Evolutionary conservation across 2,113 vertebrate species (phyloP), one percentile per base, ranked within the genome.

Genomic region (Nestor notabilis): DNA sequence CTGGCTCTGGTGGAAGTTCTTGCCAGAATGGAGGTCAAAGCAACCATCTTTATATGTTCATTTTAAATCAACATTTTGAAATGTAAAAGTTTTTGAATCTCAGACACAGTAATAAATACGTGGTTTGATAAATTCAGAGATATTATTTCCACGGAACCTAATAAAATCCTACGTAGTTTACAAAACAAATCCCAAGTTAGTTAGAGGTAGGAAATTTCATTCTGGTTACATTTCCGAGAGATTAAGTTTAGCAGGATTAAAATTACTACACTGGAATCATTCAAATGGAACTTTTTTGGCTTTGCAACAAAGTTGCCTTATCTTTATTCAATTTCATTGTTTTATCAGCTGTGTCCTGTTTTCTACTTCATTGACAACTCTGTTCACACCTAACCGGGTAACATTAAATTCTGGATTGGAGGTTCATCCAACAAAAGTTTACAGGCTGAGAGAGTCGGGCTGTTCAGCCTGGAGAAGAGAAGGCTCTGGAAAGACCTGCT

Each of bases 331-430:
- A 87, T 88, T 81, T 85, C n/a, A 76, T 18, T 96, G 81, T 98
- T 97, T 97, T 92, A 92, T 97, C 97, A 98, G 91, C 95, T 96
- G 93, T 82, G 92, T 97, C 97, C 97, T 98, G 96, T 95, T 98
- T 97, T 96, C 93, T 97, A 81, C 96, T 95, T 95, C 90, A 89
- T 86, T 96, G 95, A 97, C 91, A 93, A 47, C 69, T 94, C 94
- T 88, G 94, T 96, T 97, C 96, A 95, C 96, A 97, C 96, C 97
- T 96, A 96, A 95, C 94, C 95, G 95, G 96, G 96, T 96, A 96
- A 96, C 44, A 74, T 72, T 91, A 87, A 93, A 89, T 86, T 92
- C 84, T 88, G 41, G 37, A 88, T 69, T 87, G 91, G 93, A 90
- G 39, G 64, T 80, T 91, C 82, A 87, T 93, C 91, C 87, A 97